phyloP scores from a whole-genome alignment of 92 coral and sea anemone genomes.

The Blastomussa wellsi region DNA sequence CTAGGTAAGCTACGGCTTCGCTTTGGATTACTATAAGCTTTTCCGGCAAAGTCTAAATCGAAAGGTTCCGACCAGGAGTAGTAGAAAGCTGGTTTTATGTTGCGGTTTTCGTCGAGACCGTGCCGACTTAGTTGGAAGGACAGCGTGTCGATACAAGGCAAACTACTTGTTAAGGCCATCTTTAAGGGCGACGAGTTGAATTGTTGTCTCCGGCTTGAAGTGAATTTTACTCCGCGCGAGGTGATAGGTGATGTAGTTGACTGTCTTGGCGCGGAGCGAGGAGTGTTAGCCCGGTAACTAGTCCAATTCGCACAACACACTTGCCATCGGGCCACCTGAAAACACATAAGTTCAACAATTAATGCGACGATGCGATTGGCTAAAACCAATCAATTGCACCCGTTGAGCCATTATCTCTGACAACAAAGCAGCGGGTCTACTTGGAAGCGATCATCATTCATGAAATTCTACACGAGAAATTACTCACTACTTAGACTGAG shows the following conservation, averaged over 20 bases:
- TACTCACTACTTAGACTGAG: conserved; percentile 25
- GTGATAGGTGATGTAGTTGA: conserved; percentile 34
- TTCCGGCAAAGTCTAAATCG: conserved; percentile 85
- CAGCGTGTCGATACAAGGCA: conserved; percentile 77
- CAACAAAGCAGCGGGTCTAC: conserved; percentile 78
- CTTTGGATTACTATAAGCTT: conserved; percentile 63
- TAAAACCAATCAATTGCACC: conserved; percentile 75
- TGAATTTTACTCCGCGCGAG: conserved; percentile 28
- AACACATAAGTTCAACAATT: conserved; percentile 68
- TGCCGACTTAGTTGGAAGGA: conserved; percentile 72
- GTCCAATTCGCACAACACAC: conserved; percentile 46
- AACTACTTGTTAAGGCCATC: conserved; percentile 78
- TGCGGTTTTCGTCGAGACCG: conserved; percentile 72
- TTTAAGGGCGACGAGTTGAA: background rate
- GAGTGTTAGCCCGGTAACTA: conserved; percentile 44
- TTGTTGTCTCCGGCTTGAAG: conserved; percentile 4
- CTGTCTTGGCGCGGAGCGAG: conserved; percentile 37
- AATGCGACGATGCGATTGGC: conserved; percentile 77
- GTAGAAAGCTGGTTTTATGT: conserved; percentile 64
- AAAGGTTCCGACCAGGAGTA: conserved; percentile 92
- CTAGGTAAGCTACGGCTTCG: conserved; percentile 76
- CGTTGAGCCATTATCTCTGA: conserved; percentile 74
- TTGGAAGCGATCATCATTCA: conserved; percentile 62
- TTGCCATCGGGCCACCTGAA: conserved; percentile 93
- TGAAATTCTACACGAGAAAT: conserved; percentile 48